These are phyloP conservation scores for Rhyacophila evoluta DNA, from an alignment of 2,888 invertebrate species.

Conservation along the genomic window DNA sequence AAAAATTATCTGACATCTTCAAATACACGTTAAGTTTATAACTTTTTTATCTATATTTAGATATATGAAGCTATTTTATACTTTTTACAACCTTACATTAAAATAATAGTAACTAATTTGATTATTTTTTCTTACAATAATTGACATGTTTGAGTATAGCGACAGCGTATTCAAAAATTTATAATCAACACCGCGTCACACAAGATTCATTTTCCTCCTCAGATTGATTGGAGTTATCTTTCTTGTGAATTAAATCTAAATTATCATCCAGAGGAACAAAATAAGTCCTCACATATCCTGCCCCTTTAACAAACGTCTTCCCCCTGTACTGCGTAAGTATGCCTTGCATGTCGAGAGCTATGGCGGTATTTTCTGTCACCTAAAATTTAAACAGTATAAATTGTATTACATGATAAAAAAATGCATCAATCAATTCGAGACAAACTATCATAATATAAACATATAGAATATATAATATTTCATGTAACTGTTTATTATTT, in stretches of 20 bases:
- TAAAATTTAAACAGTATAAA: too few species aligned
- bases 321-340: slow-evolving; percentile 78
- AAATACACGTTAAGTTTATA: too few species aligned
- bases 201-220: not conserved
- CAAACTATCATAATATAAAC: too few species aligned
- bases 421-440: too few species aligned
- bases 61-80: too few species aligned
- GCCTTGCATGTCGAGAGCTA: slow-evolving; percentile 75
- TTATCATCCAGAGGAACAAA: slow-evolving; percentile 77
- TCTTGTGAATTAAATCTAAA: slow-evolving; percentile 67
- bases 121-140: not conserved
- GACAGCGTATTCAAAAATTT: not conserved
- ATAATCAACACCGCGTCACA: slow-evolving; percentile 25
- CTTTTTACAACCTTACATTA: too few species aligned
- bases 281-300: slow-evolving; percentile 77
- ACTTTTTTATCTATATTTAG: too few species aligned
- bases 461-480: too few species aligned
- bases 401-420: too few species aligned
- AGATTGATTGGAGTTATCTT: not conserved
- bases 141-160: not conserved
- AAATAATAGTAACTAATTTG: not conserved
- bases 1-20: too few species aligned
- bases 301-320: slow-evolving; percentile 80
- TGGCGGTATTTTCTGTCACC: slow-evolving; percentile 80
- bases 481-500: too few species aligned